Evolutionary conservation across 2,113 vertebrate genomes (phyloP).

Genomic region (Hippocampus zosterae): DNA sequence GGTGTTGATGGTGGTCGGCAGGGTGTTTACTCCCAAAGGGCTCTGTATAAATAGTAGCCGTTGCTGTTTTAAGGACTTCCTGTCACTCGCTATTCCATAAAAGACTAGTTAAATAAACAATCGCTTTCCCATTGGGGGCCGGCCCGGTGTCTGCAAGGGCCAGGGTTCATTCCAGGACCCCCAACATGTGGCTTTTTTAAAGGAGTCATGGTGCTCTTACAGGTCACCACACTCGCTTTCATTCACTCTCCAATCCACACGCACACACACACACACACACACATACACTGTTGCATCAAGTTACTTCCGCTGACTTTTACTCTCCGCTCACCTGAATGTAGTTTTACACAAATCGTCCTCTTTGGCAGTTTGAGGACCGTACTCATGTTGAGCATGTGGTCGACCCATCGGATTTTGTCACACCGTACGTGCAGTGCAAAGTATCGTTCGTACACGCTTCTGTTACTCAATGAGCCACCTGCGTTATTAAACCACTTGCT

Average conservation of each 20-base stretch:
- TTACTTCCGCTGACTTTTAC: background rate
- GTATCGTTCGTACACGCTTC: too few species aligned
- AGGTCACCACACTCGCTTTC: conserved; percentile 55
- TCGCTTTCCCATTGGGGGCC: conserved; percentile 56
- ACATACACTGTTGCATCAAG: background rate
- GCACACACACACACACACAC: background rate
- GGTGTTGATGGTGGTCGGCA: background rate
- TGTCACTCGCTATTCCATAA: conserved; percentile 72
- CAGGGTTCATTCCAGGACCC: conserved; percentile 54
- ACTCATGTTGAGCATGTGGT: background rate
- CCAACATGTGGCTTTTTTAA: conserved; percentile 56
- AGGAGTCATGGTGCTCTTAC: conserved; percentile 59
- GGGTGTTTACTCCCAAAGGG: conserved; percentile 69
- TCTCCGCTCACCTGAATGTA: background rate
- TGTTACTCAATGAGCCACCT: too few species aligned
- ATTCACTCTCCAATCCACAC: background rate
- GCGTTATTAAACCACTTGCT: too few species aligned
- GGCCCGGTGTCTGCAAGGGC: conserved; percentile 41
- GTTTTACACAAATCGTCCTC: background rate
- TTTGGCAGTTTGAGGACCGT: background rate
- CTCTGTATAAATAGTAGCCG: conserved; percentile 76
- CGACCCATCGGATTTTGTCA: background rate
- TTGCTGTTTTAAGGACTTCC: conserved; percentile 78
- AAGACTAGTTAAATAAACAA: conserved; percentile 75
- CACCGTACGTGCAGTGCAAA: background rate